These are phyloP conservation scores for Alaudala cheleensis DNA, from an alignment of 2,113 vertebrate species.

Conservation along the genomic window DNA sequence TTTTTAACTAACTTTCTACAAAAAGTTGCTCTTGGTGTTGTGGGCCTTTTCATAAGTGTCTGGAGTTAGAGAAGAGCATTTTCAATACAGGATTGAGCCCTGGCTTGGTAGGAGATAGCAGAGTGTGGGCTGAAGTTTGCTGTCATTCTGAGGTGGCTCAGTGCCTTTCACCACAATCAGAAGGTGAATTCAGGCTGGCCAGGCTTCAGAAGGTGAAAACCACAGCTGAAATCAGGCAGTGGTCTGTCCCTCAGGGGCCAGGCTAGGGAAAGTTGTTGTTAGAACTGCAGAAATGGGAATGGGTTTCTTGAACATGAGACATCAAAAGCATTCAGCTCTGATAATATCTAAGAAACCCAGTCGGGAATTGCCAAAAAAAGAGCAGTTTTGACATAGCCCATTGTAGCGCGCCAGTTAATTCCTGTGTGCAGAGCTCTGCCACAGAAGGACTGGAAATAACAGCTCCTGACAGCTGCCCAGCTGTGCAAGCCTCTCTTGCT, in stretches of 20 bases:
- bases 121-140: not conserved
- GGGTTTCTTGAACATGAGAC: not conserved
- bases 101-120: not conserved
- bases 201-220: not conserved
- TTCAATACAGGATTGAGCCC: not conserved
- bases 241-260: not conserved
- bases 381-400: not conserved
- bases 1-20: not conserved
- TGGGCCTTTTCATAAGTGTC: not conserved
- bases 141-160: not conserved
- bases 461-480: not conserved
- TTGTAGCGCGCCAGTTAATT: not conserved
- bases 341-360: not conserved
- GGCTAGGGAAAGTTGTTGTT: not conserved
- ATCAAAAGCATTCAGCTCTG: not conserved
- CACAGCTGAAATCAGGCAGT: not conserved
- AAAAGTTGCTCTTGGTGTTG: not conserved
- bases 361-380: not conserved
- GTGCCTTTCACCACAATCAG: not conserved
- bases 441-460: not conserved
- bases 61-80: not conserved
- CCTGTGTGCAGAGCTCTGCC: rapidly evolving
- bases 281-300: not conserved
- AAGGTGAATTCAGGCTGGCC: not conserved
- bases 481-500: not conserved